Percentiles rank a stretch among this genome's conserved stretches.
phyloP scores from a whole-genome alignment of 2,797 vertebrate genomes.

The Stomatorhinus walkeri region DNA sequence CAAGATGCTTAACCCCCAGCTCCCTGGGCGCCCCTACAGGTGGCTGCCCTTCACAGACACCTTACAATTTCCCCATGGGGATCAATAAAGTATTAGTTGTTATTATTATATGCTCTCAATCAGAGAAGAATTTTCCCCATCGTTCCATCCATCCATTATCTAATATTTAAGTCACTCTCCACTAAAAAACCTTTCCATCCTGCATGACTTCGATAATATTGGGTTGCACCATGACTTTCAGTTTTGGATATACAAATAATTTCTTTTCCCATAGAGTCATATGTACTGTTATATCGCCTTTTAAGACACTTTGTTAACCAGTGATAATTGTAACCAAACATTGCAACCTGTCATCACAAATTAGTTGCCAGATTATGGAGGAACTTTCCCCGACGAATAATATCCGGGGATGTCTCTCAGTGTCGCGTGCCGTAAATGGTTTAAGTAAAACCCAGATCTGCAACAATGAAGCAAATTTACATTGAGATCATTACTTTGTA shows the following conservation, averaged over 20 bases:
- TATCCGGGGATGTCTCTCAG: neutral
- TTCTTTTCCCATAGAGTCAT: neutral
- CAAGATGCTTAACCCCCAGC: neutral
- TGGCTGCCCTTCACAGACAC: neutral
- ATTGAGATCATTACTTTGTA: neutral
- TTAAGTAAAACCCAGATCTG: neutral
- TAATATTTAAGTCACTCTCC: neutral
- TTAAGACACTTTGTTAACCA: neutral
- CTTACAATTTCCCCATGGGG: neutral
- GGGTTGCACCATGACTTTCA: neutral
- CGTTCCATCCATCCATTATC: neutral
- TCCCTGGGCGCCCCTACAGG: neutral
- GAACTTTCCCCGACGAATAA: neutral
- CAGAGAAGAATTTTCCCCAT: neutral
- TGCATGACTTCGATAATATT: neutral
- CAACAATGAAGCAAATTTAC: neutral
- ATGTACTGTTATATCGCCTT: neutral
- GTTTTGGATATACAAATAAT: neutral
- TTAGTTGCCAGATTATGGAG: neutral
- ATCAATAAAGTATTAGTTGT: neutral
- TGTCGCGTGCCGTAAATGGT: neutral
- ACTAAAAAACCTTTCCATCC: neutral
- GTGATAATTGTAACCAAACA: neutral
- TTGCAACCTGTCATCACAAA: neutral
- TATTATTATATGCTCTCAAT: neutral